A percentile compares a stretch with the other conserved stretches of the same genome.
These are phyloP conservation scores for Sebastes vulpes DNA, from an alignment of 2,797 vertebrate genomes.

Conservation along the genomic window DNA sequence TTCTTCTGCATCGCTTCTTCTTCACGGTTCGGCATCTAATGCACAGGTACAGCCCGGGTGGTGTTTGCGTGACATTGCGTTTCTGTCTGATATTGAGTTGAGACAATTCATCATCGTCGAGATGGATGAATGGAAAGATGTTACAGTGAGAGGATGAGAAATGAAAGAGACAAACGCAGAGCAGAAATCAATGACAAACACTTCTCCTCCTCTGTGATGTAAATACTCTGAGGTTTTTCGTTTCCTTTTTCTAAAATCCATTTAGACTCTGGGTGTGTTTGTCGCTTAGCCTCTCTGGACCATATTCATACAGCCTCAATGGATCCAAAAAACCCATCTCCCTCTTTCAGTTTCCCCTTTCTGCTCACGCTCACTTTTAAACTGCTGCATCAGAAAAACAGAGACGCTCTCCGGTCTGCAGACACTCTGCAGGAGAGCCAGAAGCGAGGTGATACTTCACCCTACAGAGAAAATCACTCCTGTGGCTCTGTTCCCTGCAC, in stretches of 20 bases:
- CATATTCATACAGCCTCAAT: conserved; percentile 71
- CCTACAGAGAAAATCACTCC: conserved; percentile 6
- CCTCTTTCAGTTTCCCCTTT: background rate
- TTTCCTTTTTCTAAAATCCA: conserved; percentile 53
- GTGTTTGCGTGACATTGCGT: background rate
- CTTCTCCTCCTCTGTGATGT: conserved; percentile 77
- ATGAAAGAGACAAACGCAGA: conserved; percentile 27
- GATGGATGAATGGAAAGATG: conserved; percentile 35
- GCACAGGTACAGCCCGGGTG: conserved; percentile 12
- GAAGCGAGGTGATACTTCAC: conserved; percentile 15
- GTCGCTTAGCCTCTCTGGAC: conserved; percentile 82
- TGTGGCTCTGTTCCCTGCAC: conserved; percentile 14
- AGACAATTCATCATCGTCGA: conserved; percentile 44
- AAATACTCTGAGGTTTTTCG: conserved; percentile 69
- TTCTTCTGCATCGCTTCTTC: conserved; percentile 20
- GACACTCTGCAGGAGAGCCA: conserved; percentile 14
- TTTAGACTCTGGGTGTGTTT: conserved; percentile 85
- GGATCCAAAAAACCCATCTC: conserved; percentile 33
- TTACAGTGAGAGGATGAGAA: conserved; percentile 28
- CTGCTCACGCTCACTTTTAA: conserved; percentile 9
- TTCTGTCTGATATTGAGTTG: conserved; percentile 39
- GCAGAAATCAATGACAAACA: conserved; percentile 39
- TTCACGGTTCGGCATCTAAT: background rate
- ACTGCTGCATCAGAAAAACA: conserved; percentile 30
- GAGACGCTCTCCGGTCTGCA: conserved; percentile 23